Evolutionary conservation across 1,140 invertebrate species (phyloP).

Genomic region (Antheraea pernyi): DNA sequence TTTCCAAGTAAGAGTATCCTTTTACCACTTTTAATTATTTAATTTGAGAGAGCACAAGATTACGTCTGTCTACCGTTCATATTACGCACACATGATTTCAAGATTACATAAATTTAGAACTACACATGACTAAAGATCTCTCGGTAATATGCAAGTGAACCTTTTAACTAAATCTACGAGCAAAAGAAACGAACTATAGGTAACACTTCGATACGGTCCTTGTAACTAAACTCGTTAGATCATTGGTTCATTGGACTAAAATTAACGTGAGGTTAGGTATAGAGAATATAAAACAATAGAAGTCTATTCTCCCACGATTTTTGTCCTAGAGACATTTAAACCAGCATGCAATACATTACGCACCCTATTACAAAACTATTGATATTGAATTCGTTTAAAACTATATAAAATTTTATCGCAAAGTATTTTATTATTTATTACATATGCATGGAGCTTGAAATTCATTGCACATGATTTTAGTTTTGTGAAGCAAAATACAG

Average conservation of each 20-base stretch:
- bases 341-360: constrained; percentile 8
- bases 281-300: constrained; percentile 34
- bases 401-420: not conserved
- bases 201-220: too few relatives aligned
- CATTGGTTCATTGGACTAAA: constrained; percentile 32
- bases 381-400: constrained; percentile 14
- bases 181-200: too few relatives aligned
- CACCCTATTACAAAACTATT: constrained; percentile 9
- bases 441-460: not conserved
- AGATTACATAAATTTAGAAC: too few relatives aligned
- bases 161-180: too few relatives aligned
- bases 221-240: not conserved
- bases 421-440: not conserved
- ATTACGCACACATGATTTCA: too few relatives aligned
- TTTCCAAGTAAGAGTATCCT: too few relatives aligned
- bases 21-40: too few relatives aligned
- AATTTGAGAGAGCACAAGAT: too few relatives aligned
- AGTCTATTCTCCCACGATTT: constrained; percentile 32
- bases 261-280: constrained; percentile 31
- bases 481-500: constrained; percentile 10
- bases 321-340: constrained; percentile 15
- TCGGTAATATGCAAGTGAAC: too few relatives aligned
- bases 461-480: not conserved
- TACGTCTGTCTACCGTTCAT: too few relatives aligned
- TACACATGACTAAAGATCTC: too few relatives aligned